Evolutionary conservation across 2,888 invertebrate species (phyloP).

Genomic region (Apotomis capreana): DNA sequence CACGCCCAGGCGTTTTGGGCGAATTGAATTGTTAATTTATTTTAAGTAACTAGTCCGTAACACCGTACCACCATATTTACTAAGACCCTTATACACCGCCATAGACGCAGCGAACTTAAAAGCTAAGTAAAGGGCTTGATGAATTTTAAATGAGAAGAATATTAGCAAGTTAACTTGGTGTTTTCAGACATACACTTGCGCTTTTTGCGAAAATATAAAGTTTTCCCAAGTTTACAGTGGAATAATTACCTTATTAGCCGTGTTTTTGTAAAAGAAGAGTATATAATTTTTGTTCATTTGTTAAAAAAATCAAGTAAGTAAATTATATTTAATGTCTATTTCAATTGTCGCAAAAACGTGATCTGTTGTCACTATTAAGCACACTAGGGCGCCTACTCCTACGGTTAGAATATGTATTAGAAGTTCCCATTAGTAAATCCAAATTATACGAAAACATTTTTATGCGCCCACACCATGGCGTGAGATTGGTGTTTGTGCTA

Average conservation of each 20-base stretch:
- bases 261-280: no score
- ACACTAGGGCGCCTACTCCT: not conserved
- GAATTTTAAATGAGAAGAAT: slow-evolving; percentile 43
- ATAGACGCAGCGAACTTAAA: slow-evolving; percentile 37
- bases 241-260: slow-evolving; percentile 5
- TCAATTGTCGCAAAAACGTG: slow-evolving; percentile 1
- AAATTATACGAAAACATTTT: slow-evolving; percentile 19
- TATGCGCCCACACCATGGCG: not conserved
- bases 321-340: not conserved
- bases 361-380: slow-evolving; percentile 10
- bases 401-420: not conserved
- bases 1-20: slow-evolving; percentile 24
- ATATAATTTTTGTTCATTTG: no score
- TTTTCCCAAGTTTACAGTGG: slow-evolving; percentile 21
- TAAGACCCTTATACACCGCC: slow-evolving; percentile 12
- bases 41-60: slow-evolving; percentile 8
- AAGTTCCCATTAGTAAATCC: not conserved
- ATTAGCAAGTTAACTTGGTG: slow-evolving; percentile 33
- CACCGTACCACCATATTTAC: slow-evolving; percentile 1
- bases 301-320: no score
- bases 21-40: slow-evolving; percentile 28
- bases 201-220: slow-evolving; percentile 26
- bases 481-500: not conserved
- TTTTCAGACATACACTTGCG: slow-evolving; percentile 23
- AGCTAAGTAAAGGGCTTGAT: slow-evolving; percentile 40